phyloP scores from a whole-genome alignment of 2,113 vertebrate species.

The Chrysochloris asiatica region DNA sequence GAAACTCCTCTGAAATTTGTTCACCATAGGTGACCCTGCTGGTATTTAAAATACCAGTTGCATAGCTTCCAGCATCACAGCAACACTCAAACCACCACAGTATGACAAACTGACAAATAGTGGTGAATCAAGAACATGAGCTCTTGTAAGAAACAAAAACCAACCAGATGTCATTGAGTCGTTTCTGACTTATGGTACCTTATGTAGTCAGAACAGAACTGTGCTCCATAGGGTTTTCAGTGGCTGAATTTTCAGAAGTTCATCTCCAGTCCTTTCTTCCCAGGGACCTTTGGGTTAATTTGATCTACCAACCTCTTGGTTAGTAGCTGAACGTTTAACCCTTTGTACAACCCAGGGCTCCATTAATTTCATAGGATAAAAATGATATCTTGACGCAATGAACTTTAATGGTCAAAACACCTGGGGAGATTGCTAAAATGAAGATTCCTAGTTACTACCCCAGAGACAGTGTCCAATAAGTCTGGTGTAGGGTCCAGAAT shows the following conservation, averaged over 20 bases:
- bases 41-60: too few species aligned
- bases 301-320: not conserved
- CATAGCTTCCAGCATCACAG: too few species aligned
- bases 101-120: too few species aligned
- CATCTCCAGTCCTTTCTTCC: not conserved
- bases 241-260: not conserved
- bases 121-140: not conserved
- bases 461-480: not conserved
- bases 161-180: not conserved
- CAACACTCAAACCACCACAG: too few species aligned
- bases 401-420: not conserved
- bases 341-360: not conserved
- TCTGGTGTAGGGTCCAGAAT: not conserved
- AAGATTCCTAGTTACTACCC: not conserved
- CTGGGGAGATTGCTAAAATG: not conserved
- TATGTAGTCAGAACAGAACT: not conserved
- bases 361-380: not conserved
- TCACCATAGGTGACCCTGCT: too few species aligned
- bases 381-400: constrained; percentile 32
- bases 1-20: too few species aligned
- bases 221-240: not conserved
- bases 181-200: not conserved
- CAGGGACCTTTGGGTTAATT: not conserved
- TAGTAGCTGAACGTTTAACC: not conserved
- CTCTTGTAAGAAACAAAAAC: not conserved